Percentiles rank a stretch among this genome's conserved stretches.
These are phyloP conservation scores for Chalcosyrphus nemorum DNA, from an alignment of 2,888 invertebrate genomes.

Conservation along the genomic window DNA sequence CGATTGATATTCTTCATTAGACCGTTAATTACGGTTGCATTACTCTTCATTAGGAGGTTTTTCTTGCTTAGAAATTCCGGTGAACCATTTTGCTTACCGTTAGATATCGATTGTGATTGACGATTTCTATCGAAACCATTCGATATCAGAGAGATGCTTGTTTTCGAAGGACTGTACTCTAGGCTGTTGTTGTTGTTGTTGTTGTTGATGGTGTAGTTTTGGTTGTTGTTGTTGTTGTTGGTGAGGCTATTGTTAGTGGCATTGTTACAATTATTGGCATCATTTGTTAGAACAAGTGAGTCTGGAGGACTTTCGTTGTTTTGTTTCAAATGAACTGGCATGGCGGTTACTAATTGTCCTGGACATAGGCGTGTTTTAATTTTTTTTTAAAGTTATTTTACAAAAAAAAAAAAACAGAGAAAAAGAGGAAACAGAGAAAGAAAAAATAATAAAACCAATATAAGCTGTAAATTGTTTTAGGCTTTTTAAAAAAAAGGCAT, in stretches of 20 bases:
- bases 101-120: constrained; percentile 66
- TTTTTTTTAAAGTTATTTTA: constrained; percentile 49
- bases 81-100: constrained; percentile 70
- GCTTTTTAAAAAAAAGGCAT: constrained; percentile 53
- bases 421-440: constrained; percentile 51
- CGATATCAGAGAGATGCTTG: constrained; percentile 18
- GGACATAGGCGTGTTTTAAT: constrained; percentile 46
- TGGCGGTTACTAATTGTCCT: constrained; percentile 82
- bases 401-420: constrained; percentile 18
- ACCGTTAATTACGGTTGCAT: constrained; percentile 80
- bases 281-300: constrained; percentile 77
- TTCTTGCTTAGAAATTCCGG: constrained; percentile 81
- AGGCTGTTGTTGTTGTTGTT: constrained; percentile 63
- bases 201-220: constrained; percentile 72
- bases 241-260: constrained; percentile 77
- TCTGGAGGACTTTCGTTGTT: constrained; percentile 80
- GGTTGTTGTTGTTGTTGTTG: constrained; percentile 77
- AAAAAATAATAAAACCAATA: constrained; percentile 44
- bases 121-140: constrained; percentile 56
- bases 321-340: constrained; percentile 81
- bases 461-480: constrained; percentile 50
- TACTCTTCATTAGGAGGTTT: constrained; percentile 79
- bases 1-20: constrained; percentile 80
- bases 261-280: constrained; percentile 73
- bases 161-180: constrained; percentile 50